These are phyloP conservation scores for Trypoxylon attenuatum DNA, from an alignment of 2,888 invertebrate species.

Conservation along the genomic window DNA sequence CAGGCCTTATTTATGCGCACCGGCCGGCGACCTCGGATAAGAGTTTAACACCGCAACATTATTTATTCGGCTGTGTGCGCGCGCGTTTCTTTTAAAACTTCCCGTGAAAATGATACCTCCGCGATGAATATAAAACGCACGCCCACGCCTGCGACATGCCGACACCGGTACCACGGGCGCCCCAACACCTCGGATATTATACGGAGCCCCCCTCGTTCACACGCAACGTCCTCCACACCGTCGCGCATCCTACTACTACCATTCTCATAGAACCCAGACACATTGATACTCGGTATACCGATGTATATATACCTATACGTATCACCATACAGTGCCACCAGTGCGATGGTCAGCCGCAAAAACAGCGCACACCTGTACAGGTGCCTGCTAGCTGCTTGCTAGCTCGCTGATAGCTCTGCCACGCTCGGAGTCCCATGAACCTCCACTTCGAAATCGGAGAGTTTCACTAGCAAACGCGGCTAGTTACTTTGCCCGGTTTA, in stretches of 20 bases:
- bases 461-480: slow-evolving; percentile 32
- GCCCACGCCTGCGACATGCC: slow-evolving; percentile 68
- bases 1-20: slow-evolving; percentile 69
- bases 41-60: slow-evolving; percentile 71
- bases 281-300: too few species aligned
- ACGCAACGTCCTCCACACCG: too few species aligned
- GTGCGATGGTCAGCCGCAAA: too few species aligned
- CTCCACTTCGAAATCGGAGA: slow-evolving; percentile 48
- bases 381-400: neutral
- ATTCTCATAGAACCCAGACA: too few species aligned
- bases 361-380: too few species aligned
- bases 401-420: neutral
- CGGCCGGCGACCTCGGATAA: slow-evolving; percentile 71
- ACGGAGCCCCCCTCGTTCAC: slow-evolving; percentile 50
- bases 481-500: slow-evolving; percentile 34
- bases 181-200: slow-evolving; percentile 51
- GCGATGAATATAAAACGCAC: slow-evolving; percentile 73
- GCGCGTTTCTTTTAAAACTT: slow-evolving; percentile 47
- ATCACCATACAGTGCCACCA: too few species aligned
- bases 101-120: slow-evolving; percentile 73
- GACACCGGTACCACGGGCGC: slow-evolving; percentile 52
- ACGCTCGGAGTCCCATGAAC: neutral
- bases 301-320: too few species aligned
- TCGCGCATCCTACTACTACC: too few species aligned
- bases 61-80: slow-evolving; percentile 66